Base-by-base conservation (phyloP, 2,113 vertebrate genomes). In the Lophius piscatorius region DNA sequence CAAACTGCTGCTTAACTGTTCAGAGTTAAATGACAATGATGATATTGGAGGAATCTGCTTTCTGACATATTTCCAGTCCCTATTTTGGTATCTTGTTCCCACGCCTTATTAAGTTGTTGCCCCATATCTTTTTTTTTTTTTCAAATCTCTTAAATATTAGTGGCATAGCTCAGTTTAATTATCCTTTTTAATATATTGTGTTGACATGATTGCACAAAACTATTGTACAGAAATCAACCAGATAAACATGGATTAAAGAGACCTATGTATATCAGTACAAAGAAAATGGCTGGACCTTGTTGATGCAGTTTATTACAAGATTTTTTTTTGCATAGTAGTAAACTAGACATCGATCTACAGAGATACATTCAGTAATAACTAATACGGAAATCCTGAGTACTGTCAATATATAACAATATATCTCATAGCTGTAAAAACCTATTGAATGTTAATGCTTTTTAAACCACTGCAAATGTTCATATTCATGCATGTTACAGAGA, bases 271-370 rank as follows among this genome's bases (percentile, higher is more conserved):
- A 14, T 13, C 33, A 35, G 13, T 40, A 40, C 33, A 66, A 29
- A 56, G 67, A 54, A 71, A 42, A 64, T n/a, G 35, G 29, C 35
- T 66, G 44, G 63, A 76, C 51, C 66, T 85, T 70, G 62, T 69
- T 62, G 63, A 41, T 73, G 54, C 39, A 50, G 54, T 80, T 80
- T 80, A 71, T 78, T 62, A 75, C 52, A 31, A 74, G 59, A 54
- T 38, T 48, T 73, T 31, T 78, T 70, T 80, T 89, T 91, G 90
- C 87, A 91, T 91, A 91, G 87, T 70, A 69, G 74, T 70, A 76
- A 80, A 54, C 67, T 75, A 66, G 10, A 55, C 40, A 77, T 68
- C 58, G 66, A 67, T 74, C 57, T 65, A 72, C 58, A 76, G 76
- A 75, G 55, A 75, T 74, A 64, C 80, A 70, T 63, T 51, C 74